phyloP scores from a whole-genome alignment of 2,888 invertebrate genomes.

The Acronicta alni region DNA sequence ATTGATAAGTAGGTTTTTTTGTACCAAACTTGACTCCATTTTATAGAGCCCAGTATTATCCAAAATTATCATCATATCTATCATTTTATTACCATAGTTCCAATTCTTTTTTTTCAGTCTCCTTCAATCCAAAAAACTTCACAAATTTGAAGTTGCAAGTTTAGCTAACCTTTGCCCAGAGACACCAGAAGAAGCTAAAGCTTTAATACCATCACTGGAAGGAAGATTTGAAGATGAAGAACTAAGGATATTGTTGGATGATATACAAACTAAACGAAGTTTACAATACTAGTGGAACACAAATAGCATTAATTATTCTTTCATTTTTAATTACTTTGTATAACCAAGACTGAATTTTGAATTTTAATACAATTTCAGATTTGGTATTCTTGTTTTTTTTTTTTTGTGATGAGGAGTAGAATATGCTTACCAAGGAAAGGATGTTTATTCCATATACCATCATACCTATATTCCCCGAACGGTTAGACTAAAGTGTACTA shows the following conservation, averaged over 20 bases:
- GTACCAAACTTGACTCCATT: too few relatives aligned
- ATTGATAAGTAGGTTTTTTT: too few relatives aligned
- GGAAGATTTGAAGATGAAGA: slow-evolving; percentile 99
- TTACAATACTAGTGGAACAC: slow-evolving; percentile 94
- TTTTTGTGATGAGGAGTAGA: too few relatives aligned
- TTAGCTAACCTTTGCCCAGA: slow-evolving; percentile 99
- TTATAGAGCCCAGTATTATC: too few relatives aligned
- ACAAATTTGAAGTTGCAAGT: slow-evolving; percentile 99
- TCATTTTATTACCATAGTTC: too few relatives aligned
- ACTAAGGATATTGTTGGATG: slow-evolving; percentile 98
- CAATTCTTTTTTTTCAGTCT: slow-evolving; percentile 90
- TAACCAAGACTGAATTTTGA: slow-evolving; percentile 34
- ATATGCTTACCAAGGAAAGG: too few relatives aligned
- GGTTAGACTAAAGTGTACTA: too few relatives aligned
- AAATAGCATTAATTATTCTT: slow-evolving; percentile 14
- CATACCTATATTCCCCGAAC: too few relatives aligned
- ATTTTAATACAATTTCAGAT: slow-evolving; percentile 33
- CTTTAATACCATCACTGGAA: slow-evolving; percentile 98
- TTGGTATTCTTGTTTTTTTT: slow-evolving; percentile 14
- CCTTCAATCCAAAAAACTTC: slow-evolving; percentile 97
- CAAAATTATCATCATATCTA: too few relatives aligned
- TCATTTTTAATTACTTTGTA: slow-evolving; percentile 5
- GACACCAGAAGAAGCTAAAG: slow-evolving; percentile 99
- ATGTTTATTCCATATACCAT: too few relatives aligned
- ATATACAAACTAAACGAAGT: slow-evolving; percentile 99